Conservation (phyloP, 1,140 invertebrate genomes). For the Aphis craccivora region DNA sequence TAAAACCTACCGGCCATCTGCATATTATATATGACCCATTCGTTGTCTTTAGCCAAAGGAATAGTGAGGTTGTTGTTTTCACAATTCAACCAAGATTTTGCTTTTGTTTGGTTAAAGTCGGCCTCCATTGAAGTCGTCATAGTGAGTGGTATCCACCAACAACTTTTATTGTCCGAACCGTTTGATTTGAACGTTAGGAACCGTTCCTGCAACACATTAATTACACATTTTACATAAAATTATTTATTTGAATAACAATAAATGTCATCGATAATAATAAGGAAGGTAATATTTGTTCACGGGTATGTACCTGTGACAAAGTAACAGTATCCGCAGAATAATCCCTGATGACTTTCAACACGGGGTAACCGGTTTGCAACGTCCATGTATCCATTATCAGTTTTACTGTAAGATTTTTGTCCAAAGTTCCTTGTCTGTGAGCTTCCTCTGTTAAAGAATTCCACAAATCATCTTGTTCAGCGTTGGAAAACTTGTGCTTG, state of each 20-base stretch:
- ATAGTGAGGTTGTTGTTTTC: constrained; percentile 58
- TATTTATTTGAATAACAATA: background rate
- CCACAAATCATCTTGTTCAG: constrained; percentile 87
- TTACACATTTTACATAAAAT: background rate
- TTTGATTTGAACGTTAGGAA: constrained; percentile 21
- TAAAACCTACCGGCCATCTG: constrained; percentile 72
- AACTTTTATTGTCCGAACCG: constrained; percentile 44
- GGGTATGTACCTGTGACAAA: constrained; percentile 69
- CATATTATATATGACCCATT: constrained; percentile 84
- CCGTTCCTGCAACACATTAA: background rate
- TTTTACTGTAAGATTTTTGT: constrained; percentile 64
- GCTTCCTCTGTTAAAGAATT: constrained; percentile 73
- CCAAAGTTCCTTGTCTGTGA: constrained; percentile 60
- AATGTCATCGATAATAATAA: too few relatives aligned
- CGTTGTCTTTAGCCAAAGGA: constrained; percentile 65
- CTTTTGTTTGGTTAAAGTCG: constrained; percentile 66
- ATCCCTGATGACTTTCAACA: constrained; percentile 68
- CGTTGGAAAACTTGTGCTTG: constrained; percentile 72
- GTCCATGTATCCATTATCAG: constrained; percentile 73
- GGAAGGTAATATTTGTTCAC: background rate
- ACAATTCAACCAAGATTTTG: constrained; percentile 70
- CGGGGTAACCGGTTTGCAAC: constrained; percentile 73
- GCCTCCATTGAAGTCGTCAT: constrained; percentile 63
- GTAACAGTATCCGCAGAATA: constrained; percentile 65
- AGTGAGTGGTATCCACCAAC: constrained; percentile 71